These are phyloP conservation scores for Athalia cordata DNA, from an alignment of 2,888 invertebrate species.

Conservation along the genomic window DNA sequence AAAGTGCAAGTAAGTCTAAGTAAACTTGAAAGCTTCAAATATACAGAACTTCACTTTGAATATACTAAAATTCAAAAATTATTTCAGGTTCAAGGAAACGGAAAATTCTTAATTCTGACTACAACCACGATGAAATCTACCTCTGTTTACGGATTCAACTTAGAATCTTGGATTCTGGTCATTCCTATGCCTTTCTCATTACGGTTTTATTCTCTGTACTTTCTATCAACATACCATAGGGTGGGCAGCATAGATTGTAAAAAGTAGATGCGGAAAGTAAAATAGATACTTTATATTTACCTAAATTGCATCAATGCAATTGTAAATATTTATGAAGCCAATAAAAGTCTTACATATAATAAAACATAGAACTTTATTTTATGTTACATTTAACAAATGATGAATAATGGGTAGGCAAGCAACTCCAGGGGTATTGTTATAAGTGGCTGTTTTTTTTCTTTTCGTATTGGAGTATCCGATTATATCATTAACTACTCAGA, in stretches of 20 bases:
- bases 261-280: too few species aligned
- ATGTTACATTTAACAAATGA: slow-evolving; percentile 68
- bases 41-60: too few species aligned
- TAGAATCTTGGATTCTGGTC: too few species aligned
- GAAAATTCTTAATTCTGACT: slow-evolving; percentile 80
- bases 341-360: slow-evolving; percentile 53
- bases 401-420: slow-evolving; percentile 63
- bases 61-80: slow-evolving; percentile 10
- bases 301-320: background rate
- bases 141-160: too few species aligned
- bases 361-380: slow-evolving; percentile 70
- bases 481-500: slow-evolving; percentile 51
- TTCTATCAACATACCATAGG: too few species aligned
- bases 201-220: too few species aligned
- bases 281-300: background rate
- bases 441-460: slow-evolving; percentile 27
- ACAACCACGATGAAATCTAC: background rate
- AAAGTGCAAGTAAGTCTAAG: slow-evolving; percentile 86
- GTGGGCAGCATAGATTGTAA: too few species aligned
- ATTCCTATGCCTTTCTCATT: too few species aligned
- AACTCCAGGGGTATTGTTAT: slow-evolving; percentile 55
- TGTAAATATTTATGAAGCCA: background rate
- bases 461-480: background rate
- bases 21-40: slow-evolving; percentile 49
- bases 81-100: slow-evolving; percentile 82